Base-by-base conservation (phyloP, 2,797 vertebrate genomes). In the Eulemur rubriventer region DNA sequence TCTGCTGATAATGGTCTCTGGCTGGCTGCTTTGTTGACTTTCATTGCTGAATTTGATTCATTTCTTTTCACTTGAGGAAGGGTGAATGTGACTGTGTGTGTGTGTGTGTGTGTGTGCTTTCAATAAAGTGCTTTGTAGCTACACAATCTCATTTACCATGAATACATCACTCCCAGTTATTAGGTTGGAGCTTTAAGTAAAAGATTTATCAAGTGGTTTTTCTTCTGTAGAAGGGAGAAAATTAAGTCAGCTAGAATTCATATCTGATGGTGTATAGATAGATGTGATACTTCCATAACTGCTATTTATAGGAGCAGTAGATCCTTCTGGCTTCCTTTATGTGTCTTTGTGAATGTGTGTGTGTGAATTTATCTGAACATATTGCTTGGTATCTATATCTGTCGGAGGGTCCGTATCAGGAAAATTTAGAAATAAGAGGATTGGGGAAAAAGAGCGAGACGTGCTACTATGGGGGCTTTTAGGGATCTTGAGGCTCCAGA, bases 21-120 rank as follows among this genome's bases (percentile, higher is more conserved):
- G 48, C 48, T 79, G 50, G 75, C 48, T 91, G 75, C 79, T 93
- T 95, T n/a, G 1, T 87, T 80, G 79, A 89, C 69, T 82, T 92
- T 28, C 4, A 30, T 72, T 63, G 65, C 84, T 61, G 78, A 84
- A 46, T 81, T 89, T 89, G 69, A 91, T 94, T 96, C 2, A 24
- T 93, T 95, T 97, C 24, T 95, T 96, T 90, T 94, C 59, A 89
- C 48, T 89, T 18, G 41, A 95, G 78, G 75, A 78, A 67, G 76
- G 48, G 43, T 86, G 75, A 72, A 57, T 48, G 22, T 67, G 79
- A 89, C 61, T 1, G 2, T 61, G 26, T 38, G 28, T 28, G 35
- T 57, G 61, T 85, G 63, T 73, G 14, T 81, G 38, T 81, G 38
- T 46, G n/a, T 75, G 33, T 43, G 59, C 65, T 75, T 38, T 82